phyloP scores from a whole-genome alignment of 2,797 vertebrate species.

The Trematomus bernacchii region DNA sequence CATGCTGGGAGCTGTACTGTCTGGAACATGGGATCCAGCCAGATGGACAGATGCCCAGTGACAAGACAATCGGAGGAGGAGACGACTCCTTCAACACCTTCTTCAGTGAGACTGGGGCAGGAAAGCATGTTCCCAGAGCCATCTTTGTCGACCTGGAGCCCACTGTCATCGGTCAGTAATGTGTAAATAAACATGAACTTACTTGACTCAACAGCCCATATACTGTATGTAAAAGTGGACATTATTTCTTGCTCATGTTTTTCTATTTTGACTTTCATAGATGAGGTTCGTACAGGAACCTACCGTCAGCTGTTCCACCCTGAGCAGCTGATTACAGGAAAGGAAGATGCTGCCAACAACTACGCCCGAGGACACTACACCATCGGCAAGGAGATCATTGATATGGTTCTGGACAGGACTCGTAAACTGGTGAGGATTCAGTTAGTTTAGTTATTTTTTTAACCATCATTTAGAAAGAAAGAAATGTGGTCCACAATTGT shows the following conservation, averaged over 20 bases:
- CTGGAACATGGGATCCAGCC: slow-evolving; percentile 83
- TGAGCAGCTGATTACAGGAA: slow-evolving; percentile 86
- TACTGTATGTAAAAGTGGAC: background rate
- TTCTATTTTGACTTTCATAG: slow-evolving; percentile 38
- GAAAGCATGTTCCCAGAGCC: slow-evolving; percentile 83
- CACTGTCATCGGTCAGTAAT: slow-evolving; percentile 82
- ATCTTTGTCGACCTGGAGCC: slow-evolving; percentile 86
- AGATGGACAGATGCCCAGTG: slow-evolving; percentile 82
- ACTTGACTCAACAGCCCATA: background rate
- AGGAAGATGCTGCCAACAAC: slow-evolving; percentile 88
- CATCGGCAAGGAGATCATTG: slow-evolving; percentile 86
- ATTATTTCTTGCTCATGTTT: background rate
- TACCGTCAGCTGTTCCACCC: slow-evolving; percentile 86
- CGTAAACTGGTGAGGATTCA: slow-evolving; percentile 82
- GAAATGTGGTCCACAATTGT: too few species aligned
- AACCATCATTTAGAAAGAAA: background rate
- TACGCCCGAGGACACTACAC: slow-evolving; percentile 87
- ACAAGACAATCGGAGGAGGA: slow-evolving; percentile 77
- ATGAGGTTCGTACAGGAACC: slow-evolving; percentile 83
- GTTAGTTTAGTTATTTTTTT: background rate
- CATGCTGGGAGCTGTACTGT: slow-evolving; percentile 84
- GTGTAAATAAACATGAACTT: background rate
- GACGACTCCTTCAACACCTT: slow-evolving; percentile 86
- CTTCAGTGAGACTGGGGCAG: slow-evolving; percentile 84
- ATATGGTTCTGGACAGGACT: slow-evolving; percentile 84